phyloP scores from a whole-genome alignment of 2,113 vertebrate species.

The Baryphthengus martii region DNA sequence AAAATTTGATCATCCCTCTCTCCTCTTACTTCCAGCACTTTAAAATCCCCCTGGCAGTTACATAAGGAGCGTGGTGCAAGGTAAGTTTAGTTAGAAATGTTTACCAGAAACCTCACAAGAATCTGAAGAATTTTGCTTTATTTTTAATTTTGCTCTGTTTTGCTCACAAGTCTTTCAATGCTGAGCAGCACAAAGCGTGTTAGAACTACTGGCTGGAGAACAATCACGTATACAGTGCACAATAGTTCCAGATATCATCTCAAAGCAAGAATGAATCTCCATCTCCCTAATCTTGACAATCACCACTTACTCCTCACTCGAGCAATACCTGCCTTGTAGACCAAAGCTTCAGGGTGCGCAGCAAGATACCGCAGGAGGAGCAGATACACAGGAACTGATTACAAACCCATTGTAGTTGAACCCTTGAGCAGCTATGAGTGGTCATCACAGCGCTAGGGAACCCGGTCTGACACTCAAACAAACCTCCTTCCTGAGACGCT shows the following conservation, averaged over 20 bases:
- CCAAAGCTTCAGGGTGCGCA: not conserved
- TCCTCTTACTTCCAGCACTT: not conserved
- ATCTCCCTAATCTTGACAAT: not conserved
- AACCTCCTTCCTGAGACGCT: not conserved
- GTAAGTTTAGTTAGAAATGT: not conserved
- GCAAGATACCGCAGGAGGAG: not conserved
- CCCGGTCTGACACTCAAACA: not conserved
- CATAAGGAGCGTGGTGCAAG: not conserved
- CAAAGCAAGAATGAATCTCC: not conserved
- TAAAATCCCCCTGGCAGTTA: not conserved
- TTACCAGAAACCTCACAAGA: not conserved
- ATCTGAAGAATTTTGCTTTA: not conserved
- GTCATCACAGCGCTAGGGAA: not conserved
- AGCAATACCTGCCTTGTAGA: not conserved
- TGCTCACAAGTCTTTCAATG: not conserved
- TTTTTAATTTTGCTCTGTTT: not conserved
- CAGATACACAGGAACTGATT: not conserved
- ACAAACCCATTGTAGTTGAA: not conserved
- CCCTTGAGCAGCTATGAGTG: not conserved
- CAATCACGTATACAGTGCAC: not conserved
- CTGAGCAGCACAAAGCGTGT: not conserved
- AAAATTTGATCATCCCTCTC: not conserved
- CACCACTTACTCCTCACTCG: not conserved
- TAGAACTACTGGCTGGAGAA: not conserved
- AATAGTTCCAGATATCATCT: not conserved